Evolutionary conservation across 2,888 invertebrate species (phyloP).

Genomic region (Drosophila lutescens): DNA sequence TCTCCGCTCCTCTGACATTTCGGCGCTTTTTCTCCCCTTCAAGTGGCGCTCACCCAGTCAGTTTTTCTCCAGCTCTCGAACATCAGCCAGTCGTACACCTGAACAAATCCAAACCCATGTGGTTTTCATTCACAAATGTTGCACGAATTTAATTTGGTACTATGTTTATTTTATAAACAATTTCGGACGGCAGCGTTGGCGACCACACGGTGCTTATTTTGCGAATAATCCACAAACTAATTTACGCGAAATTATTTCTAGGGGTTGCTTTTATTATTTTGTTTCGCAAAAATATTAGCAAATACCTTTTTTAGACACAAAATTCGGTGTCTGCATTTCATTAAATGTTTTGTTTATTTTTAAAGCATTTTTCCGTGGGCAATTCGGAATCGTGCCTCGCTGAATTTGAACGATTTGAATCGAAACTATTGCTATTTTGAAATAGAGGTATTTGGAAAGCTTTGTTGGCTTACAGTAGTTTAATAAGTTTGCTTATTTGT

Average conservation of each 20-base stretch:
- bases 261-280: background rate
- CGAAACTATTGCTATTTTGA: no score
- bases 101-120: background rate
- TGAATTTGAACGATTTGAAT: no score
- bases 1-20: slow-evolving; percentile 7
- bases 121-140: background rate
- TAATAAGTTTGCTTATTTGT: no score
- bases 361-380: background rate
- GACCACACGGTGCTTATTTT: background rate
- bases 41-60: slow-evolving; percentile 1
- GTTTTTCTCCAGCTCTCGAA: slow-evolving; percentile 23
- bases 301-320: background rate
- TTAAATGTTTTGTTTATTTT: background rate
- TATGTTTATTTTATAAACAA: background rate
- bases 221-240: background rate
- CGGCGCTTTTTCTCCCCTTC: slow-evolving; percentile 7
- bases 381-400: no score
- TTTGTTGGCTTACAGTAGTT: no score
- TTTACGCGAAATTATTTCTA: background rate
- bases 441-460: no score
- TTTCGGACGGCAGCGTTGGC: background rate
- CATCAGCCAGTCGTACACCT: background rate
- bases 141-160: background rate
- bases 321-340: background rate
- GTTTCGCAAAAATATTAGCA: background rate